These are phyloP conservation scores for Pentalonia nigronervosa DNA, from an alignment of 1,140 invertebrate species.

Conservation along the genomic window DNA sequence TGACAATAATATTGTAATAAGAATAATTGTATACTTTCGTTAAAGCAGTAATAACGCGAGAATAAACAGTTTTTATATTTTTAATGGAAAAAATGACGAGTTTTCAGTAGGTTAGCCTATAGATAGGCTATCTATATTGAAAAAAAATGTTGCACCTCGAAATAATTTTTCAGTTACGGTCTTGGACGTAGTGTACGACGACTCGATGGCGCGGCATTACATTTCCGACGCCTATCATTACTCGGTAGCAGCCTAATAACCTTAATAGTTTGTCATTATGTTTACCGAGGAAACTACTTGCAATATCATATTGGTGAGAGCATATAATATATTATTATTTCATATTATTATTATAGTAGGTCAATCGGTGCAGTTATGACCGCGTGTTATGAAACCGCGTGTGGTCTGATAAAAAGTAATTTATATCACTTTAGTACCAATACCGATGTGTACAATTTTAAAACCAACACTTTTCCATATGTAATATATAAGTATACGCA, in stretches of 20 bases:
- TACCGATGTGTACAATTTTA: background rate
- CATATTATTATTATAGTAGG: background rate
- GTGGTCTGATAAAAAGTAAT: conserved; percentile 6
- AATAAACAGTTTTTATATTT: too few relatives aligned
- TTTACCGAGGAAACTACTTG: background rate
- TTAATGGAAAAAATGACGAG: too few relatives aligned
- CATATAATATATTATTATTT: background rate
- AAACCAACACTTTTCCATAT: background rate
- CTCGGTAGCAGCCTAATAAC: background rate
- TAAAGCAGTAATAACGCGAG: too few relatives aligned
- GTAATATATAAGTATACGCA: background rate
- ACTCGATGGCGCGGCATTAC: background rate
- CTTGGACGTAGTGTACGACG: background rate
- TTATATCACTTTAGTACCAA: background rate
- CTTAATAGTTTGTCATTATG: background rate
- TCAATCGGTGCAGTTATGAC: background rate
- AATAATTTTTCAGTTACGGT: too few relatives aligned
- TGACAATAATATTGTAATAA: too few relatives aligned
- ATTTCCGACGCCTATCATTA: background rate
- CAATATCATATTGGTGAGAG: background rate
- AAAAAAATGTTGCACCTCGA: too few relatives aligned
- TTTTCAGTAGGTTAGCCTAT: too few relatives aligned
- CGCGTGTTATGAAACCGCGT: background rate
- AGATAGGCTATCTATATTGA: too few relatives aligned
- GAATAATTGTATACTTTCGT: too few relatives aligned